Conservation (phyloP, 2,113 vertebrate species). For the Electrona antarctica region DNA sequence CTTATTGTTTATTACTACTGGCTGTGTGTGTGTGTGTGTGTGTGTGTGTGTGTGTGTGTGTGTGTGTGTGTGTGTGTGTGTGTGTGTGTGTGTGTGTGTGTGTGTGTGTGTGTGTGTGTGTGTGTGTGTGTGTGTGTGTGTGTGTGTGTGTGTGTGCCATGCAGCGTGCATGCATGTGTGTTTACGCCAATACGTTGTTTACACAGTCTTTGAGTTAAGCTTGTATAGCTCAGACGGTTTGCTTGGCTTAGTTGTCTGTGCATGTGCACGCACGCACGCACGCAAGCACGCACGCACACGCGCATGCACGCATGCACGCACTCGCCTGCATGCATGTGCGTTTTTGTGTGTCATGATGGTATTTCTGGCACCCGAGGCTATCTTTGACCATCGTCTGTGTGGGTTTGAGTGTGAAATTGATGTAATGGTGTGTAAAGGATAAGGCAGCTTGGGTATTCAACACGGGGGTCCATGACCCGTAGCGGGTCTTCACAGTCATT, state of each 20-base stretch:
- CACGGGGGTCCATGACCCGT: too few species aligned
- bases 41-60: too few species aligned
- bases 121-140: neutral
- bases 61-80: too few species aligned
- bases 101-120: neutral
- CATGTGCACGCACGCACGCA: neutral
- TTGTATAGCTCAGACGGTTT: neutral
- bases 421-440: conserved; percentile 34
- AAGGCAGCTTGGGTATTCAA: conserved; percentile 6
- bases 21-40: neutral
- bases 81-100: too few species aligned
- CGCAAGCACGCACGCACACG: too few species aligned
- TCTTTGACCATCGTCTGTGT: conserved; percentile 24
- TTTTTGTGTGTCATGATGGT: neutral
- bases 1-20: conserved; percentile 9
- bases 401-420: conserved; percentile 32
- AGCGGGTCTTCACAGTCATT: too few species aligned
- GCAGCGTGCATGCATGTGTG: neutral
- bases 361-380: conserved; percentile 19
- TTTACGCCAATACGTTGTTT: conserved; percentile 25
- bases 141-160: neutral
- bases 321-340: neutral
- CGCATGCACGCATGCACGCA: neutral
- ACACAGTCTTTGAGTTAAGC: conserved; percentile 17
- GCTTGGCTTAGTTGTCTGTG: conserved; percentile 3